Evolutionary conservation across 2,797 vertebrate genomes (phyloP).

Genomic region (Melanotaenia maccullochi): DNA sequence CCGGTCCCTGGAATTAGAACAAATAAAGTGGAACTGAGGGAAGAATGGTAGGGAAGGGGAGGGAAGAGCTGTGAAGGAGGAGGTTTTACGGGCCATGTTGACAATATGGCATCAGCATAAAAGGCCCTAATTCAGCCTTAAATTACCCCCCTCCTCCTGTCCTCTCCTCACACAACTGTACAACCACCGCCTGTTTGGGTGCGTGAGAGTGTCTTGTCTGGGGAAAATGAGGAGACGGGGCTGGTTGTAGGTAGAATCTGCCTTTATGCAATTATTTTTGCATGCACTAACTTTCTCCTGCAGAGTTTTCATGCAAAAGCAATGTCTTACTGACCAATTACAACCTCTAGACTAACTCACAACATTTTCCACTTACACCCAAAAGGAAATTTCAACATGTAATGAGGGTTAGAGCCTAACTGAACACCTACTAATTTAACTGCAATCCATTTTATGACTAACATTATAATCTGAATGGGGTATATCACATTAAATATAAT

Average conservation of each 20-base stretch:
- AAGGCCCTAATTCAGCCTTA: conserved; percentile 81
- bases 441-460: conserved; percentile 44
- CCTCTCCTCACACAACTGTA: conserved; percentile 42
- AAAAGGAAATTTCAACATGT: conserved; percentile 21
- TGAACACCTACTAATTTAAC: conserved; percentile 50
- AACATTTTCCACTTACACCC: conserved; percentile 11
- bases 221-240: conserved; percentile 27
- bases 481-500: conserved; percentile 27
- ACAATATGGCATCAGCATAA: conserved; percentile 83
- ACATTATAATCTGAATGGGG: conserved; percentile 40
- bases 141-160: conserved; percentile 70
- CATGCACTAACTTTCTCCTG: conserved; percentile 28
- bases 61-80: conserved; percentile 58
- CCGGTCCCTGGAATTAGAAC: conserved; percentile 86
- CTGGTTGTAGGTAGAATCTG: conserved; percentile 23
- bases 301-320: conserved; percentile 16
- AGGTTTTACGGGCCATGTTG: conserved; percentile 78
- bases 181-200: conserved; percentile 51
- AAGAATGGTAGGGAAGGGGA: conserved; percentile 68
- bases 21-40: conserved; percentile 81
- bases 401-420: conserved; percentile 38
- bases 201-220: conserved; percentile 38
- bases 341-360: background rate
- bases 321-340: conserved; percentile 21
- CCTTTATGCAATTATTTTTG: conserved; percentile 29